Conservation (phyloP, 1,140 invertebrate species). For the Trichonephila clavipes region DNA sequence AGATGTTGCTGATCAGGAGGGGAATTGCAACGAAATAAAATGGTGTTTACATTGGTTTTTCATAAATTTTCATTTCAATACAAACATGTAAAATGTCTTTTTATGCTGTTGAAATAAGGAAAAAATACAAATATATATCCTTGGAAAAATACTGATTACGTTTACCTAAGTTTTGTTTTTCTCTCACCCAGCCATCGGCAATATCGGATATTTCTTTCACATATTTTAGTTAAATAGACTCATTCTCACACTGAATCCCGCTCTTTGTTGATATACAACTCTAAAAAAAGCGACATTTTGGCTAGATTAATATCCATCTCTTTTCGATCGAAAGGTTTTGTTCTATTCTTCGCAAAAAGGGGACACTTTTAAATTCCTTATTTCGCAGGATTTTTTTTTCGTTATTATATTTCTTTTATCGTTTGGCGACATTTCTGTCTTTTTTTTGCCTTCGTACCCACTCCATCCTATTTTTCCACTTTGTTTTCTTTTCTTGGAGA, state of each 20-base stretch:
- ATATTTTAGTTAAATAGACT: background rate
- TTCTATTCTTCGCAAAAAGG: background rate
- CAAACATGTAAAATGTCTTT: too few species aligned
- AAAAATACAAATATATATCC: too few species aligned
- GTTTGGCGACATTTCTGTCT: constrained; percentile 3
- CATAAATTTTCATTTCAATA: too few species aligned
- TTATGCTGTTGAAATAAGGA: too few species aligned
- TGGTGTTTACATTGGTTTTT: too few species aligned
- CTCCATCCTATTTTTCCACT: background rate
- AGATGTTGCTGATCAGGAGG: too few species aligned
- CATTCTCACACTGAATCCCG: background rate
- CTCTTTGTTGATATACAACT: background rate
- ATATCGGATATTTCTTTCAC: background rate
- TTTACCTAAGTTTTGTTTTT: background rate
- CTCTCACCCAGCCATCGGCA: background rate
- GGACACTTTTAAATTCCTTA: background rate
- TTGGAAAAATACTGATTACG: background rate
- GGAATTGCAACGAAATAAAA: too few species aligned
- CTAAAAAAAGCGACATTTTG: background rate
- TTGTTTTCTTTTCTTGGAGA: constrained; percentile 33
- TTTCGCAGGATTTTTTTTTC: background rate
- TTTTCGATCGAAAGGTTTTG: background rate
- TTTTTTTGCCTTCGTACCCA: too few species aligned
- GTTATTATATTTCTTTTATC: background rate
- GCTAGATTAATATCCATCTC: background rate